Base-by-base conservation (phyloP, 1,140 invertebrate species). In the Brachionus plicatilis region DNA sequence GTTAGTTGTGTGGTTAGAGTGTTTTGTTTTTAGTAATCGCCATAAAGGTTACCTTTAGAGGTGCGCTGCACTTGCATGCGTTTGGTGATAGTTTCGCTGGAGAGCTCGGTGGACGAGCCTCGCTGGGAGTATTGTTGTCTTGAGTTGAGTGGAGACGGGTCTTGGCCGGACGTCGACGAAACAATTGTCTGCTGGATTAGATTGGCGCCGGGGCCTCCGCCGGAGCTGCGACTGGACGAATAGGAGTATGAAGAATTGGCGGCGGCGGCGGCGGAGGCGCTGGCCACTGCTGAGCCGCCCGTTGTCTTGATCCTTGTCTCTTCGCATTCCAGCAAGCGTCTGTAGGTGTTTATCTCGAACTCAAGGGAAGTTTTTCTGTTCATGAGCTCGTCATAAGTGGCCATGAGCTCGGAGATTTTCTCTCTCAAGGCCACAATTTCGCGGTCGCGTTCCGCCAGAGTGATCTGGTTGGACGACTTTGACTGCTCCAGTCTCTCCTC, bases 291-390 rank as follows among this genome's bases (percentile, higher is more conserved):
- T 3, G 37, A 11, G 37, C 60, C 82, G n/a, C 9, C 47, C 2
- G 33, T 37, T 83, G 37, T n/a, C 66, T 72, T 68, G 20, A 83
- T 68, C 33, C 60, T 47, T 27, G 65, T 68, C 24, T 83, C 82
- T 84, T 84, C 83, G 17, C 66, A 72, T 65, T 84, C 83, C 24
- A 84, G 45, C 47, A 84, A 50, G 9, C 83, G 66, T 65, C 70
- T 75, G 27, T 84, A 84, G n/a, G 83, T 84, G 27, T 84, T 84
- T 9, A 84, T 84, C 41, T 84, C 83, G 56, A 84, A 84, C 66
- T 68, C 29, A 29, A 84, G 83, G 20, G 68, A 75, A 20, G 65
- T 68, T 47, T 84, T 84, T 43, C 66, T 24, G 17, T 78, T 65
- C 27, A 84, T 53, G 0, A 76, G n/a, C 8, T 68, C 66, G 33